phyloP scores from a whole-genome alignment of 2,113 vertebrate species.

The Ibidorhyncha struthersii region DNA sequence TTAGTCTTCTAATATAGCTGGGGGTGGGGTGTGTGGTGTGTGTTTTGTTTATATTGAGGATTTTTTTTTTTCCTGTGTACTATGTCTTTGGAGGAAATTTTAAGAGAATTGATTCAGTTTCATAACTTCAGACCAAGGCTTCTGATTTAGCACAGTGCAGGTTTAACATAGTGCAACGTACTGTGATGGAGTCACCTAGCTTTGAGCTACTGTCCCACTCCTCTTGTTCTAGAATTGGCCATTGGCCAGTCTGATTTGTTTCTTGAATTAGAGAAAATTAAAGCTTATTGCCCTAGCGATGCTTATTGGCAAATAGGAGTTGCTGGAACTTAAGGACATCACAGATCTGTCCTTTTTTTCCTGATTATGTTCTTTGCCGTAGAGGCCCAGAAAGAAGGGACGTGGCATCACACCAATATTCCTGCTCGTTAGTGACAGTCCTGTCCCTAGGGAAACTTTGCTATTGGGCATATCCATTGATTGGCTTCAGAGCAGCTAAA shows the following conservation, averaged over 20 bases:
- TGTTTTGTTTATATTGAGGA: neutral
- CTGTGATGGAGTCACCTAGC: neutral
- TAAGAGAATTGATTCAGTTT: neutral
- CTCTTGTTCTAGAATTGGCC: neutral
- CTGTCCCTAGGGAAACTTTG: neutral
- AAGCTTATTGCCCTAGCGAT: neutral
- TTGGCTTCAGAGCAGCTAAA: neutral
- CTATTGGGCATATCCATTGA: neutral
- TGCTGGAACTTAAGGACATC: neutral
- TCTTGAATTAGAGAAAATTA: neutral
- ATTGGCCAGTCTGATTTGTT: neutral
- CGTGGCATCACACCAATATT: neutral
- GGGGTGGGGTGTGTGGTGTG: neutral
- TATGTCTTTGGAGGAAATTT: neutral
- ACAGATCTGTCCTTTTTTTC: neutral
- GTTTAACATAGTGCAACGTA: neutral
- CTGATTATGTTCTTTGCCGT: neutral
- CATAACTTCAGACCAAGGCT: neutral
- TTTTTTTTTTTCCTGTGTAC: neutral
- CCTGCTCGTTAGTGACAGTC: neutral
- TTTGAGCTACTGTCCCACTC: neutral
- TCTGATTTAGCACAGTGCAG: neutral
- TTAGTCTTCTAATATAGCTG: neutral
- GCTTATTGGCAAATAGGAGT: neutral
- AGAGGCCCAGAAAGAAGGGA: neutral